Conservation (phyloP, 2,888 invertebrate species). For the Mesorhabditis sp. region DNA sequence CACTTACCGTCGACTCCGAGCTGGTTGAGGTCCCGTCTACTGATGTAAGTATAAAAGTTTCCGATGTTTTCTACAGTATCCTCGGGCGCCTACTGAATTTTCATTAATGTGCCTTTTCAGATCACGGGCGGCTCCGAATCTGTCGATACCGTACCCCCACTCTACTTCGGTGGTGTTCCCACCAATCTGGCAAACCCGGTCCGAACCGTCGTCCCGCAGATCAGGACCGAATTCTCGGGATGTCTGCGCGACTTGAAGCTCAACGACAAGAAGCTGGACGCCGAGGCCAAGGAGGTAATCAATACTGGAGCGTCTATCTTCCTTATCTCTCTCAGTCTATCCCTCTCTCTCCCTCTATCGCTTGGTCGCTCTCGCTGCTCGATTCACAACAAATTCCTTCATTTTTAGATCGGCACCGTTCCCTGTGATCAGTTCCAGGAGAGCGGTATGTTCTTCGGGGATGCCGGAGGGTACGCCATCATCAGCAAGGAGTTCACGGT, state of each 20-base stretch:
- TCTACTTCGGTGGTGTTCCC: constrained; percentile 60
- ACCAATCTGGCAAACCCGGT: constrained; percentile 29
- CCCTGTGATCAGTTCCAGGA: constrained; percentile 59
- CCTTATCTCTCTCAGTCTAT: not conserved
- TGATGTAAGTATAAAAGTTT: no score
- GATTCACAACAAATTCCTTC: not conserved
- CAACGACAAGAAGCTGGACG: constrained; percentile 49
- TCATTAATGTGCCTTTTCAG: no score
- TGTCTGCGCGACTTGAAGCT: constrained; percentile 59
- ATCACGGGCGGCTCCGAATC: constrained; percentile 45
- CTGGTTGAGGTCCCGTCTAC: constrained; percentile 31
- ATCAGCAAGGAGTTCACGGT: constrained; percentile 39
- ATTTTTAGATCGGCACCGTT: constrained; percentile 28
- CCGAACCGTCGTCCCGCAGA: constrained; percentile 33
- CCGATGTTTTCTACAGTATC: no score
- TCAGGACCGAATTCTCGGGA: constrained; percentile 57
- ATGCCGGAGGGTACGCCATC: constrained; percentile 60
- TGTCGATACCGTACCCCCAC: constrained; percentile 57
- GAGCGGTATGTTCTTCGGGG: constrained; percentile 60
- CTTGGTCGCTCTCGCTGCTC: not conserved
- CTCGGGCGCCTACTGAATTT: no score
- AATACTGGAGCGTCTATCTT: constrained; percentile 1
- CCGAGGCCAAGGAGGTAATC: constrained; percentile 21
- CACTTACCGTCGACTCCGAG: constrained; percentile 58
- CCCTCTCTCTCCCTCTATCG: not conserved